A percentile compares a stretch with the other conserved stretches of the same genome.
These are phyloP conservation scores for Helarctos malayanus DNA, from an alignment of 2,797 vertebrate species.

Conservation along the genomic window DNA sequence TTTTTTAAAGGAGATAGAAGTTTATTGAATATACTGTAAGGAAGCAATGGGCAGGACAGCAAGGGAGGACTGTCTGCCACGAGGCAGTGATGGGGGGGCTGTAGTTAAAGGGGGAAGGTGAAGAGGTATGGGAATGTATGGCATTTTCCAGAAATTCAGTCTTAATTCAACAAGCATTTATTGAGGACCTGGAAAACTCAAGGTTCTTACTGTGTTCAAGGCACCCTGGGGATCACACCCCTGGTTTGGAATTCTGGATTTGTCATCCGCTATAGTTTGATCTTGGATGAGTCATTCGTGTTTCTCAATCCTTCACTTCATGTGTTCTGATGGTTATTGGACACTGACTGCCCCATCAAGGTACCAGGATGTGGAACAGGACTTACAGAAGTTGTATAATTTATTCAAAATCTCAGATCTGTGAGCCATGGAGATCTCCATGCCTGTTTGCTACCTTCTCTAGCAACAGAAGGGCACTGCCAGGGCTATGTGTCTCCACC, in stretches of 20 bases:
- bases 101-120: background rate
- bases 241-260: background rate
- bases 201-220: background rate
- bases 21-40: background rate
- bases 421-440: background rate
- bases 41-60: background rate
- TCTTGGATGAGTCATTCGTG: background rate
- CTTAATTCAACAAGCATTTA: background rate
- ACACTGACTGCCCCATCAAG: background rate
- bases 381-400: background rate
- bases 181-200: background rate
- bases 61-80: background rate
- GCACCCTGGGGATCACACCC: background rate
- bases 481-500: background rate
- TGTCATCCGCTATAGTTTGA: background rate
- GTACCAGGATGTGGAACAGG: background rate
- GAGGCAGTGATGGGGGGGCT: background rate
- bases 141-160: background rate
- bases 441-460: accelerated
- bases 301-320: background rate
- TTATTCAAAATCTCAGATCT: background rate
- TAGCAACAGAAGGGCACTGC: background rate
- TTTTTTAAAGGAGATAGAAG: background rate
- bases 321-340: background rate
- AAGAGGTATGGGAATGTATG: background rate